Evolutionary conservation across 1,140 invertebrate species (phyloP).

Genomic region (Yoshiicerus persimilis): DNA sequence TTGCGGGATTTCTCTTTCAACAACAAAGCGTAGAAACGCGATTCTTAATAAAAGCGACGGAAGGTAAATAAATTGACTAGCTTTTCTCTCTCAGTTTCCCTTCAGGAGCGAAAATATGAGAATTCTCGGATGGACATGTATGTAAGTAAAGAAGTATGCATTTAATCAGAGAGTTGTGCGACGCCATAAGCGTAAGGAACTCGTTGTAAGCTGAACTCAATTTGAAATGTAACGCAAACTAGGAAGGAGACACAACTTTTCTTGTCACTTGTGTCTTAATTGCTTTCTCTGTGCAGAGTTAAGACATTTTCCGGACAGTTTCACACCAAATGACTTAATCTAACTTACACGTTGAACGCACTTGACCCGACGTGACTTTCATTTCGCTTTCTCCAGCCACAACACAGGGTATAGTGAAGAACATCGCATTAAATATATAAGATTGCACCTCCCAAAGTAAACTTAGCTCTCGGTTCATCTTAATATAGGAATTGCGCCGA

Average conservation of each 20-base stretch:
- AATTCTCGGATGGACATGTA: too few species aligned
- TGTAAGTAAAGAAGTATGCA: neutral
- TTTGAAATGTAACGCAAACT: neutral
- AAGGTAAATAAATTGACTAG: too few species aligned
- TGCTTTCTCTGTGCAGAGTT: slow-evolving; percentile 10
- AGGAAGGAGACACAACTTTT: slow-evolving; percentile 4
- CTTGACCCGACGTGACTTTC: slow-evolving; percentile 10
- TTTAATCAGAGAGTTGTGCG: neutral
- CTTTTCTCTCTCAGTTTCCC: too few species aligned
- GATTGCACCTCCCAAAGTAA: neutral
- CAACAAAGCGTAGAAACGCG: too few species aligned
- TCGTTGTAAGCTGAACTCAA: neutral
- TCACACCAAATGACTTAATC: slow-evolving; percentile 28
- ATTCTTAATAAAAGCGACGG: too few species aligned
- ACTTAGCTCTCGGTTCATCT: neutral
- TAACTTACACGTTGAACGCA: slow-evolving; percentile 14
- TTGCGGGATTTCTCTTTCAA: too few species aligned
- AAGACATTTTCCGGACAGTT: slow-evolving; percentile 28
- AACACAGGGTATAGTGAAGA: neutral
- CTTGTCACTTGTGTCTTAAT: slow-evolving; percentile 24
- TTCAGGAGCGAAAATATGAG: too few species aligned
- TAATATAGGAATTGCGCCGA: neutral
- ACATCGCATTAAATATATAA: neutral
- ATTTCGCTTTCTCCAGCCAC: neutral
- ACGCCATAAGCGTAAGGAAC: neutral